Percentiles rank a stretch among this genome's conserved stretches.
Evolutionary conservation across 2,113 vertebrate species (phyloP).

Genomic region (Ploceus nigricollis): DNA sequence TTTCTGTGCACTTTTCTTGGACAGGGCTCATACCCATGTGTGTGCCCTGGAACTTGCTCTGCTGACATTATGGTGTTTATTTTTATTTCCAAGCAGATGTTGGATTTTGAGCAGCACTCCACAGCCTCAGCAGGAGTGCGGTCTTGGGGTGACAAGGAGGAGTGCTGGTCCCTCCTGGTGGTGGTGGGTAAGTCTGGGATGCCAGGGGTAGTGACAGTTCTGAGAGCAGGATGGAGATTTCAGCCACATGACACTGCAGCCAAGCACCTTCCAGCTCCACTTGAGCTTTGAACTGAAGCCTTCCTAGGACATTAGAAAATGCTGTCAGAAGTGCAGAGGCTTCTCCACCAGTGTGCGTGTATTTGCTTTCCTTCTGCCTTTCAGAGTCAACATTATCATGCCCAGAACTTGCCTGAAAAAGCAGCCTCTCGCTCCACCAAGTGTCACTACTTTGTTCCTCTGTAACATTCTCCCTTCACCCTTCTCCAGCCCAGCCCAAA

Average conservation of each 20-base stretch:
- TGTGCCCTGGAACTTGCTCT: neutral
- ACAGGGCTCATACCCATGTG: rapidly evolving
- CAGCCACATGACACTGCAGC: rapidly evolving
- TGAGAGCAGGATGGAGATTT: neutral
- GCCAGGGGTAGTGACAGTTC: neutral
- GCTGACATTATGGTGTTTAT: neutral
- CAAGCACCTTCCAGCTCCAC: neutral
- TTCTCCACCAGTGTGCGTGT: neutral
- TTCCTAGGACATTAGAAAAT: neutral
- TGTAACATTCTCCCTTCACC: neutral
- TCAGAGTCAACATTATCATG: neutral
- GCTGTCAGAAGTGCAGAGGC: neutral
- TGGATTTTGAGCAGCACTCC: neutral
- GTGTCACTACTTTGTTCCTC: neutral
- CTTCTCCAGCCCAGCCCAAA: neutral
- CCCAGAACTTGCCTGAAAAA: neutral
- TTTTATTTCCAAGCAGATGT: neutral
- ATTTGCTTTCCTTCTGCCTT: neutral
- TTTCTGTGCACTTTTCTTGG: neutral
- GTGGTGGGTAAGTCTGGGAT: neutral
- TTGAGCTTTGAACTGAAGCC: neutral
- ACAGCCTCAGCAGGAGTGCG: neutral
- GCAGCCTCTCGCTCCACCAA: neutral
- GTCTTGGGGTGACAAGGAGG: neutral
- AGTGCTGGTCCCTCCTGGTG: neutral